Conservation (phyloP, 2,888 invertebrate genomes). For the Latheticus oryzae region DNA sequence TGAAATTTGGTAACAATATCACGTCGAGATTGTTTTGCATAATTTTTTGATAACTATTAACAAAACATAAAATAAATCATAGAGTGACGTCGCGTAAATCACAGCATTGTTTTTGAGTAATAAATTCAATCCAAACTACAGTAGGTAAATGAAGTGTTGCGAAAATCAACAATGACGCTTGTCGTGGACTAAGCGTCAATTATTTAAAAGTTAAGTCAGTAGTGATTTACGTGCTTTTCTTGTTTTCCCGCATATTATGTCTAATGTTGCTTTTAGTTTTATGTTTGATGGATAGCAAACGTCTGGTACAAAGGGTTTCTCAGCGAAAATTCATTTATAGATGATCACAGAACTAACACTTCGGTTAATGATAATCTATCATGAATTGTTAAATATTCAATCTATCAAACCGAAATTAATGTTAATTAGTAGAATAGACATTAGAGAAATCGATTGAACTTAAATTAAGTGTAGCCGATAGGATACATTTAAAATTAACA, state of each 20-base stretch:
- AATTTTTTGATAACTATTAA: conserved; percentile 23
- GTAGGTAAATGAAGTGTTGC: conserved; percentile 17
- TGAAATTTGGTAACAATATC: conserved; percentile 19
- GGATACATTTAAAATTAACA: no score
- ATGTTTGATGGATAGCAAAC: conserved; percentile 13
- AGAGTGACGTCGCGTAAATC: conserved; percentile 13
- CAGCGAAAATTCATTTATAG: conserved; percentile 17
- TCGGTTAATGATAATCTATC: conserved; percentile 11
- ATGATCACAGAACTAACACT: not conserved
- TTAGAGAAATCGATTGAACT: conserved; percentile 11
- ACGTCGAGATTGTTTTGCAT: conserved; percentile 23
- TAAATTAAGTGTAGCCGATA: conserved; percentile 5
- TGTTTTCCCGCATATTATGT: conserved; percentile 16
- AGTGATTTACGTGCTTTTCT: conserved; percentile 19
- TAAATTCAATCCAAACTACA: no score
- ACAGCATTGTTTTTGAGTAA: conserved; percentile 21
- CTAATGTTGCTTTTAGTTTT: conserved; percentile 16
- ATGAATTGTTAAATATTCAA: conserved; percentile 9
- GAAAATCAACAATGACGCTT: conserved; percentile 21
- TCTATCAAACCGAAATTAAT: conserved; percentile 18
- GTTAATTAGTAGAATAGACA: conserved; percentile 12
- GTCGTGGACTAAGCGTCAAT: conserved; percentile 21
- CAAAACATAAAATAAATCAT: conserved; percentile 27
- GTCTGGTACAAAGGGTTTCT: conserved; percentile 8
- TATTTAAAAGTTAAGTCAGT: conserved; percentile 24